Evolutionary conservation across 2,797 vertebrate genomes (phyloP).

Genomic region (Lepilemur septentrionalis): DNA sequence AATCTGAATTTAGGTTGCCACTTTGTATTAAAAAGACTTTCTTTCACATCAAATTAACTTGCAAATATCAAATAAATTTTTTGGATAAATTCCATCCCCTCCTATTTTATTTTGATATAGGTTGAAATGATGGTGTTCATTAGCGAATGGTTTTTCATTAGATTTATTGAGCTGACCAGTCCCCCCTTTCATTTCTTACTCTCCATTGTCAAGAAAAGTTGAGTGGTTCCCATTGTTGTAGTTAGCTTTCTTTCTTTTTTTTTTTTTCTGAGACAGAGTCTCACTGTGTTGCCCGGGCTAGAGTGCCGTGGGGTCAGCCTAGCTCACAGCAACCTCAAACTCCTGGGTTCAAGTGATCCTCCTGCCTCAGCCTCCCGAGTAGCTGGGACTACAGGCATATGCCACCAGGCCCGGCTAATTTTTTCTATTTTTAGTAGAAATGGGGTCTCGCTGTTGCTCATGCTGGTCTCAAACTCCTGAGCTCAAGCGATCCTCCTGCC

Average conservation of each 20-base stretch:
- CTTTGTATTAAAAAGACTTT: neutral
- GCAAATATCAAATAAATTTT: neutral
- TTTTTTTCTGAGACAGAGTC: too few species aligned
- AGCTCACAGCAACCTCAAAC: too few species aligned
- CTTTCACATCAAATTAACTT: neutral
- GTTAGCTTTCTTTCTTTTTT: neutral
- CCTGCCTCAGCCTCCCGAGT: too few species aligned
- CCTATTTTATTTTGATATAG: neutral
- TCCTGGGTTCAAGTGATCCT: too few species aligned
- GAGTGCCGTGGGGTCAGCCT: too few species aligned
- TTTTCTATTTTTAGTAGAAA: too few species aligned
- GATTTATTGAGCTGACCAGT: neutral
- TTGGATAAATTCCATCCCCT: neutral
- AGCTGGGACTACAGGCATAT: too few species aligned
- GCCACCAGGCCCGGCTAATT: too few species aligned
- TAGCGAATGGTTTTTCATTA: neutral
- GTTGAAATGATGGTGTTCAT: conserved; percentile 22
- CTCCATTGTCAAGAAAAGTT: neutral
- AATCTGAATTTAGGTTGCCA: neutral
- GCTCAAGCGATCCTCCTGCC: too few species aligned
- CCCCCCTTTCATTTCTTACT: neutral
- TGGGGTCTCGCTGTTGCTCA: too few species aligned
- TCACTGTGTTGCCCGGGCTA: too few species aligned
- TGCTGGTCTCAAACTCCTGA: too few species aligned
- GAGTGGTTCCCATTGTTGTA: neutral